Conservation (phyloP, 2,797 vertebrate genomes). For the Silurus aristotelis region DNA sequence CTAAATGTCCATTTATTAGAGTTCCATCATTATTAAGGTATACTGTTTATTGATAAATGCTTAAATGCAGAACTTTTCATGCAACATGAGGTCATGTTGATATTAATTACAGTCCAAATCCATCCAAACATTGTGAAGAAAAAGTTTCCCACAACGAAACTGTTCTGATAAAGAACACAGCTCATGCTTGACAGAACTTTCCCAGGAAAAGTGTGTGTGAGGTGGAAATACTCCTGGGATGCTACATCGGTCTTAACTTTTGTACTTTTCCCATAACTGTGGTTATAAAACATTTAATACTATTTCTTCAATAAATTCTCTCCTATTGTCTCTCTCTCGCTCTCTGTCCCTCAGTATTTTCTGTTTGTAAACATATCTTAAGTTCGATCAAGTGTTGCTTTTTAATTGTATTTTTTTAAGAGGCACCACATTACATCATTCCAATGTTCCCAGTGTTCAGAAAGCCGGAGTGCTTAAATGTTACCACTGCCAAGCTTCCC, state of each 20-base stretch:
- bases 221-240: neutral
- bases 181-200: neutral
- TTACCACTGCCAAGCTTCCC: constrained; percentile 30
- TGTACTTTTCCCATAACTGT: neutral
- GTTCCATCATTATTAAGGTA: no score
- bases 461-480: constrained; percentile 14
- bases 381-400: neutral
- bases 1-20: no score
- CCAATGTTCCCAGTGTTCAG: constrained; percentile 19
- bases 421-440: constrained; percentile 17
- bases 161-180: no score
- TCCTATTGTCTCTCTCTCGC: no score
- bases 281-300: neutral
- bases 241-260: neutral
- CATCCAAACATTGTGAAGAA: no score
- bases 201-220: neutral
- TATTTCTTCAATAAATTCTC: neutral
- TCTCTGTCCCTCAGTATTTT: neutral
- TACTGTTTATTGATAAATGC: no score
- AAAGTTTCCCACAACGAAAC: no score
- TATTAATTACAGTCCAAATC: no score
- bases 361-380: neutral
- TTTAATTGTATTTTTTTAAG: neutral
- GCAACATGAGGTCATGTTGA: no score
- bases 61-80: no score